These are phyloP conservation scores for Adelphocoris suturalis DNA, from an alignment of 2,888 invertebrate species.

Conservation along the genomic window DNA sequence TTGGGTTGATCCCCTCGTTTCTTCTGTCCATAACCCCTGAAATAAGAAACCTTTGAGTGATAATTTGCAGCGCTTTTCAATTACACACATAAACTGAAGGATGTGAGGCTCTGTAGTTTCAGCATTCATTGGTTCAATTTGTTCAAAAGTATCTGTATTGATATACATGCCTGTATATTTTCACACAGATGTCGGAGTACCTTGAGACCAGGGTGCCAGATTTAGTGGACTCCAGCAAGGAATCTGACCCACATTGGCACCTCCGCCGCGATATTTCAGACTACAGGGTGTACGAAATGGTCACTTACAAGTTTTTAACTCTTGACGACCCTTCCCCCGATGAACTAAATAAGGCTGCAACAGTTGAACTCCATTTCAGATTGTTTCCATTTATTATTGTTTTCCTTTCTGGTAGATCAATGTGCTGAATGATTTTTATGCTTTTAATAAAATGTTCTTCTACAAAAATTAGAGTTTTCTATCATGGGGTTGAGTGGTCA, in stretches of 20 bases:
- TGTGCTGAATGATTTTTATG: background rate
- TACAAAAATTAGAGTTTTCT: too few relatives aligned
- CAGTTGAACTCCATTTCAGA: background rate
- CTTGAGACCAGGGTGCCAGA: background rate
- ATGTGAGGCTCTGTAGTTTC: too few relatives aligned
- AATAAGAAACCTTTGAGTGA: too few relatives aligned
- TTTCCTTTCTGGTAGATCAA: background rate
- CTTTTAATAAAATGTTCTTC: too few relatives aligned
- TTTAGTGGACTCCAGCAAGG: background rate
- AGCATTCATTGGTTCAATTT: too few relatives aligned
- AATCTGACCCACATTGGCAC: background rate
- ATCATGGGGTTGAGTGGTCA: too few relatives aligned
- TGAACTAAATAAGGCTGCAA: background rate
- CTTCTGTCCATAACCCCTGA: too few relatives aligned
- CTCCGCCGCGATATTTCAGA: background rate
- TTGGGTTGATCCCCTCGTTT: too few relatives aligned
- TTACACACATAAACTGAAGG: too few relatives aligned
- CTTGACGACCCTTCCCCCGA: background rate
- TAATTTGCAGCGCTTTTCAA: too few relatives aligned
- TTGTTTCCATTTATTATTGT: background rate
- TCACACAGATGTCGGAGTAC: background rate
- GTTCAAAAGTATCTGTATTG: too few relatives aligned
- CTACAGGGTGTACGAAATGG: slow-evolving; percentile 5
- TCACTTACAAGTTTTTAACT: background rate
- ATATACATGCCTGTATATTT: background rate